These are phyloP conservation scores for Ondatra zibethicus DNA, from an alignment of 2,113 vertebrate genomes.

Conservation along the genomic window DNA sequence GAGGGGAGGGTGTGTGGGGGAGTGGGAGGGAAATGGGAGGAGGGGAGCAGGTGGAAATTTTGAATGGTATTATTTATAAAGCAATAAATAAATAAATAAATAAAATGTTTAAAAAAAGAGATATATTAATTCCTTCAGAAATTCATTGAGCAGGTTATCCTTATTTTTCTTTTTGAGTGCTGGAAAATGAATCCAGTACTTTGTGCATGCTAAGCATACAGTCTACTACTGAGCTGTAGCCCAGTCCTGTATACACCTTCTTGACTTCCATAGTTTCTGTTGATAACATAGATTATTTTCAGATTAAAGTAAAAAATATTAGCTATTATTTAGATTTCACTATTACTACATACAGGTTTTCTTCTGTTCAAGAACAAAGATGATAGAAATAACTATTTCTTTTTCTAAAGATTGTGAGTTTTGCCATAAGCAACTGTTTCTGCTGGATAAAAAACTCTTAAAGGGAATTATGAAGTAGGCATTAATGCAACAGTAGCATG, in stretches of 20 bases:
- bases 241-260: neutral
- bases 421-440: neutral
- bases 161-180: no score
- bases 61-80: no score
- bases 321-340: neutral
- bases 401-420: neutral
- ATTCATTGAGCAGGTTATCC: neutral
- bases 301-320: neutral
- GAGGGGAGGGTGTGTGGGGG: no score
- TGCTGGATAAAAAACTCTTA: neutral
- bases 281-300: neutral
- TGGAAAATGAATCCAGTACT: neutral
- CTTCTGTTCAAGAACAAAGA: neutral
- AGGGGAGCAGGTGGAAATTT: no score
- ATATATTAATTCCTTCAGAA: slow-evolving; percentile 5
- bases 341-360: neutral
- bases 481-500: neutral
- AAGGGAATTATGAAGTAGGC: neutral
- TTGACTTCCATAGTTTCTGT: neutral
- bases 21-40: no score
- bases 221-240: neutral
- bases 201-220: neutral
- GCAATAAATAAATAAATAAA: no score
- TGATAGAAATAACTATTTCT: neutral
- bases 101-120: no score